Conservation (phyloP, 1,140 invertebrate genomes). For the Oncopodura yosiiana region DNA sequence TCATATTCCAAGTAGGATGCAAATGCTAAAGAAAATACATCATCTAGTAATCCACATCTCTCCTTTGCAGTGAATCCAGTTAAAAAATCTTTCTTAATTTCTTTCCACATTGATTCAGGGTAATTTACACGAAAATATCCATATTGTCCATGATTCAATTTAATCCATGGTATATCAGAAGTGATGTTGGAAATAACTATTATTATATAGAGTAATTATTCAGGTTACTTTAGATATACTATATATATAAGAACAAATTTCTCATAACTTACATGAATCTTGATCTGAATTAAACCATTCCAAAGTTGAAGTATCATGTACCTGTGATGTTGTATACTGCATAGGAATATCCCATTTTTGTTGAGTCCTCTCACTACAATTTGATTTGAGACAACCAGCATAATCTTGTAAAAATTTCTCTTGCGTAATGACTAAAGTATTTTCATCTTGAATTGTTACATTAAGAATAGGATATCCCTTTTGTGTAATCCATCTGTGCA, state of each 20-base stretch:
- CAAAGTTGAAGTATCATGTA: neutral
- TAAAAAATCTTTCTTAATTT: conserved; percentile 1
- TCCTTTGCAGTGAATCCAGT: conserved; percentile 17
- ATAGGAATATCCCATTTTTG: conserved; percentile 31
- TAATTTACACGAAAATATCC: conserved; percentile 88
- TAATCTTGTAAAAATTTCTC: conserved; percentile 60
- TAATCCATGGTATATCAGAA: conserved; percentile 54
- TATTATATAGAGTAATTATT: neutral
- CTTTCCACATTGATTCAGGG: neutral
- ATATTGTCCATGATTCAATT: conserved; percentile 73
- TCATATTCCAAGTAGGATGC: conserved; percentile 26
- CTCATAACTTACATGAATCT: conserved; percentile 7
- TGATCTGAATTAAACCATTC: conserved; percentile 4
- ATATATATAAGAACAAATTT: neutral
- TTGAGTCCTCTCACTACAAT: neutral
- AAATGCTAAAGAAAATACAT: conserved; percentile 29
- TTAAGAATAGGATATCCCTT: conserved; percentile 79
- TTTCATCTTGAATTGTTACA: conserved; percentile 45
- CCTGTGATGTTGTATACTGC: neutral
- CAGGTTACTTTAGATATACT: neutral
- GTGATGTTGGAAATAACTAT: conserved; percentile 17
- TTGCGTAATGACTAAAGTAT: conserved; percentile 55
- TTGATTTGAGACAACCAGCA: conserved; percentile 39
- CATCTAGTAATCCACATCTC: conserved; percentile 29
- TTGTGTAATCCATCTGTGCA: conserved; percentile 87